These are phyloP conservation scores for Psococerastis gibbosa DNA, from an alignment of 2,888 invertebrate species.

Conservation along the genomic window DNA sequence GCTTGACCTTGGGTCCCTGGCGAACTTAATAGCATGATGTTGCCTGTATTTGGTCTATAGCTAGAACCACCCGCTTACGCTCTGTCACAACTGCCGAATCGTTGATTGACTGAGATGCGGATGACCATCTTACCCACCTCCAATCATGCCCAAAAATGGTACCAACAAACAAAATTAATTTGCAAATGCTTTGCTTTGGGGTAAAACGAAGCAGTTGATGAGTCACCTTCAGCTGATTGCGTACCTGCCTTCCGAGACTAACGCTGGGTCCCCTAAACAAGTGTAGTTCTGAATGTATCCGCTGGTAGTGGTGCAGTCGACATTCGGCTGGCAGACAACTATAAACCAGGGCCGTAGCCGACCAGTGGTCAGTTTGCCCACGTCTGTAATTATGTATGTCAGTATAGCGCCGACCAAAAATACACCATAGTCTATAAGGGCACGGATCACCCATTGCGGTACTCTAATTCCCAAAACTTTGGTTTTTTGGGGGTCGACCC, in stretches of 20 bases:
- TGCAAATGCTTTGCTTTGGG: not conserved
- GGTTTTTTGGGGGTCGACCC: too few relatives aligned
- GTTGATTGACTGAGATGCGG: too few relatives aligned
- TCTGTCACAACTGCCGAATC: too few relatives aligned
- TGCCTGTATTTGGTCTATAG: too few relatives aligned
- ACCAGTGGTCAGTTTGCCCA: constrained; percentile 86
- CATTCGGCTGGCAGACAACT: constrained; percentile 61
- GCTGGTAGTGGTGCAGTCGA: constrained; percentile 38
- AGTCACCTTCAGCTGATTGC: too few relatives aligned
- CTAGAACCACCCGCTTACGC: too few relatives aligned
- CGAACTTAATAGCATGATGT: too few relatives aligned
- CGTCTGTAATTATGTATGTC: constrained; percentile 73
- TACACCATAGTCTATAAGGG: constrained; percentile 30
- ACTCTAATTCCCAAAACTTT: too few relatives aligned
- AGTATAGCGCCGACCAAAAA: constrained; percentile 76
- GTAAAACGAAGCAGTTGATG: too few relatives aligned
- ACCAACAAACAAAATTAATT: constrained; percentile 5
- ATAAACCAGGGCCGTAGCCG: constrained; percentile 88
- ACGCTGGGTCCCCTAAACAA: constrained; percentile 47
- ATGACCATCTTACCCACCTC: too few relatives aligned
- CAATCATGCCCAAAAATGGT: too few relatives aligned
- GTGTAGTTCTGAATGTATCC: constrained; percentile 52
- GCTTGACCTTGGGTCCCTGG: too few relatives aligned
- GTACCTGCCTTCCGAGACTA: constrained; percentile 49
- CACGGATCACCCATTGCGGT: not conserved